phyloP scores from a whole-genome alignment of 2,888 invertebrate genomes.

The Arctia plantaginis region DNA sequence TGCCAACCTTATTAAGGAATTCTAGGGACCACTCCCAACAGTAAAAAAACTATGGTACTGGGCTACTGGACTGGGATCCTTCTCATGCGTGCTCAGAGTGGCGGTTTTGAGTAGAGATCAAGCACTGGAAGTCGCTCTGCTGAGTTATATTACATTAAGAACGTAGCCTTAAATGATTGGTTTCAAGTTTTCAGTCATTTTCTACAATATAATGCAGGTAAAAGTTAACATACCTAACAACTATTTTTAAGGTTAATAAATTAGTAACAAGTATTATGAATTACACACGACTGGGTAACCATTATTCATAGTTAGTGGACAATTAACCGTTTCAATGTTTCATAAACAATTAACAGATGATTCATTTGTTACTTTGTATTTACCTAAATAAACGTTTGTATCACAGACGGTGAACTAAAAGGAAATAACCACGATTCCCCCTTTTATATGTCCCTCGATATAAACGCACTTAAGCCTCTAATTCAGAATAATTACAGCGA shows the following conservation, averaged over 20 bases:
- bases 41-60: background rate
- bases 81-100: background rate
- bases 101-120: background rate
- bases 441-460: slow-evolving; percentile 53
- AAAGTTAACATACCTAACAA: background rate
- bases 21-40: too few relatives aligned
- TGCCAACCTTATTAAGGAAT: too few relatives aligned
- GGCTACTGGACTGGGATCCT: background rate
- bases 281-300: background rate
- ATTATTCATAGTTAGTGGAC: background rate
- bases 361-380: slow-evolving; percentile 33
- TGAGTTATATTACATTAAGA: background rate
- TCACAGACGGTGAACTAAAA: slow-evolving; percentile 27
- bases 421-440: slow-evolving; percentile 13
- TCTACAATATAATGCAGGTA: background rate
- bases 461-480: slow-evolving; percentile 67
- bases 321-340: slow-evolving; percentile 11
- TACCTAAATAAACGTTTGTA: slow-evolving; percentile 24
- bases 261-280: background rate
- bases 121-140: background rate
- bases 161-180: background rate
- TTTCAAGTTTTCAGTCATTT: background rate
- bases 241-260: background rate
- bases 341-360: slow-evolving; percentile 30
- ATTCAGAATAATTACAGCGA: slow-evolving; percentile 76